Conservation (phyloP, 1,140 invertebrate species). For the Drosophila ficusphila region DNA sequence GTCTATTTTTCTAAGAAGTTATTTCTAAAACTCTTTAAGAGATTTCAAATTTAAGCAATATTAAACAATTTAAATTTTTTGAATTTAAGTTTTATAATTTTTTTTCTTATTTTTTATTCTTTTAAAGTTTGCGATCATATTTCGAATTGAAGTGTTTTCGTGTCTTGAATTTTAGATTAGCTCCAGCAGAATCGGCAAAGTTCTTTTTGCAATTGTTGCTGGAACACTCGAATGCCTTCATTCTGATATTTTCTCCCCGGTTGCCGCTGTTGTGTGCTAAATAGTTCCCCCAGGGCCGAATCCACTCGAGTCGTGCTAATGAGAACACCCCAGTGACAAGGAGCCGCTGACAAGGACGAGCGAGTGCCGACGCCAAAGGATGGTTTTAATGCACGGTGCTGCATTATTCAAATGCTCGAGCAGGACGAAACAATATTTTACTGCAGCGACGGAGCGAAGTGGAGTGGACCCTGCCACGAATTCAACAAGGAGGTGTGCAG, state of each 20-base stretch:
- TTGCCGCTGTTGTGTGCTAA: constrained; percentile 62
- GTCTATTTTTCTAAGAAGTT: too few relatives aligned
- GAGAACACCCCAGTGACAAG: constrained; percentile 71
- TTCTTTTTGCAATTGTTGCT: constrained; percentile 48
- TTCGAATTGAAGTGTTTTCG: neutral
- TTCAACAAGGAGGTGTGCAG: constrained; percentile 15
- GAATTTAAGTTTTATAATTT: neutral
- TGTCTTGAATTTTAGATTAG: constrained; percentile 11
- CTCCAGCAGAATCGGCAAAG: constrained; percentile 6
- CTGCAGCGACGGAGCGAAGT: constrained; percentile 54
- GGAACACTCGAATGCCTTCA: constrained; percentile 51
- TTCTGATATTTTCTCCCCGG: constrained; percentile 22
- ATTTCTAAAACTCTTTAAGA: too few relatives aligned
- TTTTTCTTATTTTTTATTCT: neutral
- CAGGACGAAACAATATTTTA: constrained; percentile 55
- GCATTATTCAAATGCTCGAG: constrained; percentile 67
- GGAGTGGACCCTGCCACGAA: constrained; percentile 21
- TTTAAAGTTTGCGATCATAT: neutral
- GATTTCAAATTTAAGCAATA: too few relatives aligned
- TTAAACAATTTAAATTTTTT: too few relatives aligned
- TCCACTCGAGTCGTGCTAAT: constrained; percentile 81
- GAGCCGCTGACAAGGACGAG: constrained; percentile 27
- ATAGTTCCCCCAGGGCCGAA: constrained; percentile 77
- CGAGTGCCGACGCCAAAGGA: constrained; percentile 20
- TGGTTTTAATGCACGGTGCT: constrained; percentile 23